Base-by-base conservation (phyloP, 2,797 vertebrate species). In the Falco novaeseelandiae region DNA sequence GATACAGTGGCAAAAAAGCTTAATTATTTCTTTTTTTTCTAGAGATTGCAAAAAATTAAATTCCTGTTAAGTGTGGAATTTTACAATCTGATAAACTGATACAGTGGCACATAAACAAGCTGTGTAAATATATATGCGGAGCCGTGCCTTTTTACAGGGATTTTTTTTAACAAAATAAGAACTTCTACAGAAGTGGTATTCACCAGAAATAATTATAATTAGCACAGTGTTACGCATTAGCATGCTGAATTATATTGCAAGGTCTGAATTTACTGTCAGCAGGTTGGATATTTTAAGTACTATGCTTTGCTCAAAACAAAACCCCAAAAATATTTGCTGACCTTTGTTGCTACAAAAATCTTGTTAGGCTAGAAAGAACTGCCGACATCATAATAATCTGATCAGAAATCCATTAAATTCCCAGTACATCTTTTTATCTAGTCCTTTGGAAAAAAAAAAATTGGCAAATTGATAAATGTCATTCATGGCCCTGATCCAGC, bases 171-270 rank as follows among this genome's bases (percentile, higher is more conserved):
- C 76, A 73, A 84, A 69, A 94, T 46, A 78, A 65, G 49, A 89
- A 72, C 84, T 89, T 83, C 66, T 63, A 72, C 63, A 70, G 78
- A 72, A 93, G 26, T 77, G 55, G 62, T 63, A 36, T 94, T 62
- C 71, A 89, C 55, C 36, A 73, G 74, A 90, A 94, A 94, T 76
- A 90, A 88, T 61, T 69, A 66, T 69, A 76, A 89, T 87, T 92
- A 95, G 73, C 83, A 62, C 58, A 73, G 62, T 48, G 38, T 14
- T 62, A 29, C 26, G 32, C 70, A 66, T 73, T 72, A 89, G 40
- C 55, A 40, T 51, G 49, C 69, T 58, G 80, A 44, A 81, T 81
- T 32, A 83, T 51, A 71, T 14, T 18, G 66, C 73, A 76, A 76
- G 70, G 48, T 74, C 70, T 62, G 85, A 86, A 86, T 95, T 90